Conservation (phyloP, 2,797 vertebrate genomes). For the Premnoplex brunnescens region DNA sequence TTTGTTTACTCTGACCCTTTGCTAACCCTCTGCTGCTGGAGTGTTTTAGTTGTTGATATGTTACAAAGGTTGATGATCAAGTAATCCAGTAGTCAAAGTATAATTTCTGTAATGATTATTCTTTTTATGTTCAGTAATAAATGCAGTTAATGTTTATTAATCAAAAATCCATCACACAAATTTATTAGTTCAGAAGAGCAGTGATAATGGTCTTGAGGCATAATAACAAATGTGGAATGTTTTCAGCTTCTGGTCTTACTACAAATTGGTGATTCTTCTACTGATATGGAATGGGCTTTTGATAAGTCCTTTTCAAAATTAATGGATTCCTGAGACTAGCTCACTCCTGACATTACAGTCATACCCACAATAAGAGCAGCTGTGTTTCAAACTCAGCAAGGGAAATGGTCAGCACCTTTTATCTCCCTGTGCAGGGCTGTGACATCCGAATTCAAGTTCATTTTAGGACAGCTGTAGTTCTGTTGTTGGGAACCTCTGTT, state of each 20-base stretch:
- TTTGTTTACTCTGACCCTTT: neutral
- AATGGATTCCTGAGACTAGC: neutral
- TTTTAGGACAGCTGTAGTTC: neutral
- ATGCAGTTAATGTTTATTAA: conserved; percentile 55
- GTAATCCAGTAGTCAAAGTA: conserved; percentile 2
- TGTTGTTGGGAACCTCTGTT: neutral
- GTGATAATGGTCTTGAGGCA: conserved; percentile 6
- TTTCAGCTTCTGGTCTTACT: neutral
- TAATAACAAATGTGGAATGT: neutral
- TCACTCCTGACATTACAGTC: neutral
- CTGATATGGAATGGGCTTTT: neutral
- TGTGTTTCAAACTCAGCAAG: neutral
- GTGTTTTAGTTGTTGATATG: neutral
- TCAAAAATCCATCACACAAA: conserved; percentile 1
- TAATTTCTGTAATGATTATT: conserved; percentile 35
- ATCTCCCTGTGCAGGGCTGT: neutral
- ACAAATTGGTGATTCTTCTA: neutral
- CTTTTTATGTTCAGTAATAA: conserved; percentile 52
- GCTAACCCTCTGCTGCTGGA: neutral
- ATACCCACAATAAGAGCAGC: neutral
- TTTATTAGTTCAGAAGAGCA: neutral
- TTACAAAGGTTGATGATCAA: conserved; percentile 67
- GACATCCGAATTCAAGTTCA: neutral
- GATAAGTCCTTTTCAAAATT: neutral
- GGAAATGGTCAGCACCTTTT: neutral